Percentiles rank a stretch among this genome's conserved stretches.
These are phyloP conservation scores for Etia nguti DNA, from an alignment of 2,113 vertebrate species.

Conservation along the genomic window DNA sequence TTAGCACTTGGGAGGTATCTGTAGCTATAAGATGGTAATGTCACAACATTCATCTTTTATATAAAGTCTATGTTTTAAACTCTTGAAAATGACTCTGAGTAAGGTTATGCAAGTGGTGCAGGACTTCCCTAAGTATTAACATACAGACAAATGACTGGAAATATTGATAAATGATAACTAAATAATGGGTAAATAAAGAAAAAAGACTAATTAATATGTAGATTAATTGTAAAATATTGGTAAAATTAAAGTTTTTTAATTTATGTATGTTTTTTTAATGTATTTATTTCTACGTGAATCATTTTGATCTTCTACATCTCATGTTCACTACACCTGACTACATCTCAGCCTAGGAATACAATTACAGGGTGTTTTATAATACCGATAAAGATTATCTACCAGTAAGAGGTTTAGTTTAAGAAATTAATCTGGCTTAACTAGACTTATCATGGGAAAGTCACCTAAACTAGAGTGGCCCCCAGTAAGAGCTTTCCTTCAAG, in stretches of 20 bases:
- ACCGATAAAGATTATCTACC: not conserved
- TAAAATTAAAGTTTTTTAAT: fast-evolving
- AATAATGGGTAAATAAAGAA: not conserved
- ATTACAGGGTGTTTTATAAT: not conserved
- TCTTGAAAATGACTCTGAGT: not conserved
- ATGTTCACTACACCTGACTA: not conserved
- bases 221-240: not conserved
- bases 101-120: not conserved
- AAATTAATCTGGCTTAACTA: not conserved
- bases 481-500: not conserved
- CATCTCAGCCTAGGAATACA: not conserved
- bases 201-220: not conserved
- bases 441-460: not conserved
- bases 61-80: not conserved
- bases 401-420: not conserved
- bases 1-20: not conserved
- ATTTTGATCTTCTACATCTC: not conserved
- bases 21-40: not conserved
- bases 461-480: not conserved
- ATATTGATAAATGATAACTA: not conserved
- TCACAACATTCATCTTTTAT: not conserved
- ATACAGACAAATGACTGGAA: not conserved
- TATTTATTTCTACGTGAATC: fast-evolving
- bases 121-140: not conserved
- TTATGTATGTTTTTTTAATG: not conserved